Percentiles rank a stretch among this genome's conserved stretches.
Evolutionary conservation across 35 echinoderm and acorn worm species (phyloP).

Genomic region (Diadema setosum): DNA sequence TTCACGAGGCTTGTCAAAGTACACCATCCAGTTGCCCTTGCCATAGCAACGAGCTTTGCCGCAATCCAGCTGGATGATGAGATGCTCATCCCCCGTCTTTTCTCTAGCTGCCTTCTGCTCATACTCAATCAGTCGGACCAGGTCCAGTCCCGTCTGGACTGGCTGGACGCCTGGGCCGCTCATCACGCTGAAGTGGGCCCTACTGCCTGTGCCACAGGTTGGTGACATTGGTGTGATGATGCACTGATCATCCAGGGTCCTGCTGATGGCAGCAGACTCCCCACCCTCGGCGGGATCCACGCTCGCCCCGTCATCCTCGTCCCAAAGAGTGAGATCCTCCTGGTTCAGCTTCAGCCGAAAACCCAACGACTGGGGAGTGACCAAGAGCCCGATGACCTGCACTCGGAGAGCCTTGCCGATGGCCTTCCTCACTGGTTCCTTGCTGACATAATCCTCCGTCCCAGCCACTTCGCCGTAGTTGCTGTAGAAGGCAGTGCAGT

Average conservation of each 20-base stretch:
- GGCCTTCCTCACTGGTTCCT: not conserved
- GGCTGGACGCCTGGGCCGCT: conserved; percentile 16
- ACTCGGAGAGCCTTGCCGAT: conserved; percentile 25
- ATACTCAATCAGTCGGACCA: conserved; percentile 45
- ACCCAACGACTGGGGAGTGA: conserved; percentile 78
- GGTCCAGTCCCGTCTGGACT: conserved; percentile 70
- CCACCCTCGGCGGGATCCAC: not conserved
- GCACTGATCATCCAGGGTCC: not conserved
- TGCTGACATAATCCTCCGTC: conserved; percentile 14
- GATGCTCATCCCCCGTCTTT: not conserved
- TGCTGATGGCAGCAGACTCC: not conserved
- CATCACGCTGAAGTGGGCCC: conserved; percentile 64
- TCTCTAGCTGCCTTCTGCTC: conserved; percentile 34
- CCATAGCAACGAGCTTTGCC: conserved; percentile 64
- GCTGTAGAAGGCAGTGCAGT: conserved; percentile 77
- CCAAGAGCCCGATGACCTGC: conserved; percentile 63
- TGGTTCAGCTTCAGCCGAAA: conserved; percentile 56
- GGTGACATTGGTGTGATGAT: conserved; percentile 52
- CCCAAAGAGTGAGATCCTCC: conserved; percentile 54
- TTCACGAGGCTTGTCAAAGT: conserved; percentile 29
- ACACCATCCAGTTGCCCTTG: conserved; percentile 68
- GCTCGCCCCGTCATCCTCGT: not conserved
- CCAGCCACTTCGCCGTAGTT: not conserved
- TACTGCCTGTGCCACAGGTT: conserved; percentile 73
- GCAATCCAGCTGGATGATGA: not conserved